phyloP scores from a whole-genome alignment of 2,113 vertebrate species.

The Mystacornis crossleyi region DNA sequence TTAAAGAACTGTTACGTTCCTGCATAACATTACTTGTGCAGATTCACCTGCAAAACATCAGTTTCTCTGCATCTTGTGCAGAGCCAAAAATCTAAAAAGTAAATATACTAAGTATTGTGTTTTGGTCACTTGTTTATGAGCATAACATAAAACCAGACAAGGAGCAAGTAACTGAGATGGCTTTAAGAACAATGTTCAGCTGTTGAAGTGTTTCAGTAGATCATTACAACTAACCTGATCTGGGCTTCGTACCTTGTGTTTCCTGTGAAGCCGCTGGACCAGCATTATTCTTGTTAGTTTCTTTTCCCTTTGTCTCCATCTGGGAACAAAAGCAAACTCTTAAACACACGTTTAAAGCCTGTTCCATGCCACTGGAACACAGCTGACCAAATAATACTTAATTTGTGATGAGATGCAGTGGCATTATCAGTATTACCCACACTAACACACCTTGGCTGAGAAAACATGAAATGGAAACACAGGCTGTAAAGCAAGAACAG shows the following conservation, averaged over 20 bases:
- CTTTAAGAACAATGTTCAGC: not conserved
- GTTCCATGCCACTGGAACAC: not conserved
- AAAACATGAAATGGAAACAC: not conserved
- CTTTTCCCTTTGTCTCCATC: slow-evolving; percentile 79
- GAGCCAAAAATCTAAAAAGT: not conserved
- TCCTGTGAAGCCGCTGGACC: slow-evolving; percentile 61
- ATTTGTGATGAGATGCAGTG: not conserved
- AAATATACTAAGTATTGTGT: not conserved
- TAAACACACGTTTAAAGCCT: not conserved
- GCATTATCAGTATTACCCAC: not conserved
- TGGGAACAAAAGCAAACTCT: slow-evolving; percentile 42
- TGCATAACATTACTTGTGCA: not conserved
- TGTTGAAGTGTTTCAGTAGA: not conserved
- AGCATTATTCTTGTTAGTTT: slow-evolving; percentile 69
- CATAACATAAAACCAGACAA: not conserved
- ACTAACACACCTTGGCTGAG: not conserved
- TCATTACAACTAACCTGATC: slow-evolving; percentile 57
- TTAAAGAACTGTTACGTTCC: not conserved
- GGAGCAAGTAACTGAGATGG: not conserved
- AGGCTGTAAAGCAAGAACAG: not conserved
- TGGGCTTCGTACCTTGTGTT: slow-evolving; percentile 68
- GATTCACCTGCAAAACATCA: not conserved
- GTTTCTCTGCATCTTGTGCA: not conserved
- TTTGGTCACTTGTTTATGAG: not conserved
- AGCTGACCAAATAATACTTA: not conserved